Base-by-base conservation (phyloP, 2,888 invertebrate species). In the Brenthis daphne region DNA sequence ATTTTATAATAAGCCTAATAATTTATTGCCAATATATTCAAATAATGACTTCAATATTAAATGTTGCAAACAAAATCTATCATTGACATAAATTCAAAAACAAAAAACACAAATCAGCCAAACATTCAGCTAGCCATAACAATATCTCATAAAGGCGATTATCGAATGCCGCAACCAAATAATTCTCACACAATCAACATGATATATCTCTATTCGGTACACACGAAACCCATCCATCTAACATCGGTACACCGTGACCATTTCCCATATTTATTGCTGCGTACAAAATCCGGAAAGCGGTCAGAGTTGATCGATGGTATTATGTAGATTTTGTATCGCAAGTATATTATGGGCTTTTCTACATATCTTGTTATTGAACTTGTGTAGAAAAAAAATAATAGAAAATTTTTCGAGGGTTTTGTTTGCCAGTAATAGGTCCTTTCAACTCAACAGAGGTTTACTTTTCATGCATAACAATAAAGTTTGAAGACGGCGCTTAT, bases 231-330 rank as follows among this genome's bases (percentile, higher is more conserved):
- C 79, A 84, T 84, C 79, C 79, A 82, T 86, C 84, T 84, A 79
- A 79, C 79, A 79, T 78, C 74, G 78, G 79, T 79, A 73, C 70
- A 74, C 73, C 76, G 74, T 82, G 82, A 81, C 82, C 80, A 77
- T 78, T 76, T 73, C 72, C 68, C 69, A 78, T 81, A 85, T 86
- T 85, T 86, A 86, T 86, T 82, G 79, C 80, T 76, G 76, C 78
- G 77, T 79, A 79, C 76, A 78, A 79, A 79, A 82, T 82, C 78
- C 79, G 81, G 80, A 75, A 73, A 78, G 79, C 81, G 85, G 84
- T 82, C 83, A 85, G 77, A 77, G 54, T 75, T 85, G 86, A 86
- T 85, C 80, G 81, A 85, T 85, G 82, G 81, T 77, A 85, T 85
- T 72, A 72, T 72, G 71, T 67, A 73, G 70, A 73, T 73, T 71